phyloP scores from a whole-genome alignment of 2,113 vertebrate genomes.

The Brachirus orientalis region DNA sequence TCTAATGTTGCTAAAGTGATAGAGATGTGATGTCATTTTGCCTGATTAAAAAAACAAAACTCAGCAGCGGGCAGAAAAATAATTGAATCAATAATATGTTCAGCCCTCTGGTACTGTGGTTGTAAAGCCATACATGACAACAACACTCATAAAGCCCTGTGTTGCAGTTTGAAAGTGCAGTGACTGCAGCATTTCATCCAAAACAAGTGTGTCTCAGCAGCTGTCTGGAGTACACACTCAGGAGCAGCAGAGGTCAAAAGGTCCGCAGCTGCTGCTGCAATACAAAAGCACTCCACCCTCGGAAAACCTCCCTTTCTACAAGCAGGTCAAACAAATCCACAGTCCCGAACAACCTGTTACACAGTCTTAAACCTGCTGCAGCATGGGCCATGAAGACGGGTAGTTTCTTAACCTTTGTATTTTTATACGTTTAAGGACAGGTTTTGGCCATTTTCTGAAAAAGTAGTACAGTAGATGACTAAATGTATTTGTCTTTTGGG shows the following conservation, averaged over 20 bases:
- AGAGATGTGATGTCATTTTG: too few relatives aligned
- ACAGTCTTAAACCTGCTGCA: conserved; percentile 29
- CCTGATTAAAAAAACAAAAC: too few relatives aligned
- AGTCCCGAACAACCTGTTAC: conserved; percentile 29
- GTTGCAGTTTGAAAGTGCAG: neutral
- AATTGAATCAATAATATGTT: too few relatives aligned
- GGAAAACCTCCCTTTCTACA: conserved; percentile 32
- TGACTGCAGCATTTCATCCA: conserved; percentile 8
- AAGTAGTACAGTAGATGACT: too few relatives aligned
- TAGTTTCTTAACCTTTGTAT: neutral
- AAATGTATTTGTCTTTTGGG: too few relatives aligned
- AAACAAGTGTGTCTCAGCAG: conserved; percentile 37
- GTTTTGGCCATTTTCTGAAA: too few relatives aligned
- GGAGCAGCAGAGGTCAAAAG: conserved; percentile 39
- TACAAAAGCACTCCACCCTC: conserved; percentile 33
- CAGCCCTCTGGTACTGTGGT: too few relatives aligned
- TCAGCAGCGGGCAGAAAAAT: too few relatives aligned
- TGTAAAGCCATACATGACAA: too few relatives aligned
- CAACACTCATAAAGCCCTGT: too few relatives aligned
- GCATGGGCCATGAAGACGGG: neutral
- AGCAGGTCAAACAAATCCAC: conserved; percentile 49
- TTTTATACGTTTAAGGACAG: too few relatives aligned
- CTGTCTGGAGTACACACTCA: conserved; percentile 54
- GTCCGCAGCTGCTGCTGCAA: conserved; percentile 15
- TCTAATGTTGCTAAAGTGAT: too few relatives aligned